Percentiles rank a stretch among this genome's conserved stretches.
Evolutionary conservation across 2,797 vertebrate species (phyloP).

Genomic region (Hephaestus fuliginosus): DNA sequence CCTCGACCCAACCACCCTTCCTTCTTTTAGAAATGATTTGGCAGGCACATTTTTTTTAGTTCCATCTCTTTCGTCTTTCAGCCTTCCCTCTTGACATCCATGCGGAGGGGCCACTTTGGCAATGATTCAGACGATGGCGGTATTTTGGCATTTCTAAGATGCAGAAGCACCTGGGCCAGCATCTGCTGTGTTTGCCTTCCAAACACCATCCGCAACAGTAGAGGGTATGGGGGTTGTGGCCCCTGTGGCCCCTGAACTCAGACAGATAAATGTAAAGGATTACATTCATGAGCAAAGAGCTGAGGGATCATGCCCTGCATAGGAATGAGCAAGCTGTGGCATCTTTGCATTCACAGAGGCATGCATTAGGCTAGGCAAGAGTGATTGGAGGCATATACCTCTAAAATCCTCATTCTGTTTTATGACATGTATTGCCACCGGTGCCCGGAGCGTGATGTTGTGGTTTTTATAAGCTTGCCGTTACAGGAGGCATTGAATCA

Average conservation of each 20-base stretch:
- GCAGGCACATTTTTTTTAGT: slow-evolving; percentile 4
- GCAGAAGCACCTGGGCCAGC: slow-evolving; percentile 52
- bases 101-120: slow-evolving; percentile 44
- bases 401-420: slow-evolving; percentile 62
- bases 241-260: slow-evolving; percentile 41
- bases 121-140: slow-evolving; percentile 7
- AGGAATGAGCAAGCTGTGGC: slow-evolving; percentile 33
- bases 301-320: slow-evolving; percentile 32
- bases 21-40: slow-evolving; percentile 12
- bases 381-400: slow-evolving; percentile 49
- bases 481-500: slow-evolving; percentile 59
- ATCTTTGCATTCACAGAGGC: slow-evolving; percentile 49
- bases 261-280: slow-evolving; percentile 62
- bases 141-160: slow-evolving; percentile 51
- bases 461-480: slow-evolving; percentile 40
- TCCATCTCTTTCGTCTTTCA: not conserved
- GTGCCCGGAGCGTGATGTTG: slow-evolving; percentile 31
- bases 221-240: not conserved
- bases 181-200: slow-evolving; percentile 57
- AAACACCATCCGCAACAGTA: slow-evolving; percentile 20
- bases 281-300: slow-evolving; percentile 52
- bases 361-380: slow-evolving; percentile 23
- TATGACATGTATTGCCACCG: slow-evolving; percentile 46
- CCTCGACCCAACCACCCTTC: slow-evolving; percentile 39
- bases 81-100: slow-evolving; percentile 28